A percentile compares a stretch with the other conserved stretches of the same genome.
phyloP scores from a whole-genome alignment of 1,140 invertebrate genomes.

The Hyphantria cunea region DNA sequence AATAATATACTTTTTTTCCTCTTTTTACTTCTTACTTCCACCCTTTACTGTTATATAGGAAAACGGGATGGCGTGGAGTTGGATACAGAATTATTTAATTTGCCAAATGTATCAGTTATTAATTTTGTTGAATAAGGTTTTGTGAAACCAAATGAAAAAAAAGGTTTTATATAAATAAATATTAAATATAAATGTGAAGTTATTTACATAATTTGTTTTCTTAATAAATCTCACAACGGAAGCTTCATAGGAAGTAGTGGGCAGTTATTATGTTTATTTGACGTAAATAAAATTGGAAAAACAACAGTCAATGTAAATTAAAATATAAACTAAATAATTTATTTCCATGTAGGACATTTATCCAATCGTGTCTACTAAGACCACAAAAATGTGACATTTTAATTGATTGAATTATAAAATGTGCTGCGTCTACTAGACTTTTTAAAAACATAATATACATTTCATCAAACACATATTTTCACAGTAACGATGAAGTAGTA shows the following conservation, averaged over 20 bases:
- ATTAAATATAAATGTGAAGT: no score
- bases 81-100: constrained; percentile 28
- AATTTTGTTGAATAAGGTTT: constrained; percentile 12
- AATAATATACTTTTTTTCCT: constrained; percentile 79
- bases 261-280: no score
- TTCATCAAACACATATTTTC: constrained; percentile 7
- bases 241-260: no score
- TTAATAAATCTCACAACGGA: no score
- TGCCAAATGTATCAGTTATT: background rate
- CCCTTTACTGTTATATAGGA: constrained; percentile 77
- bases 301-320: constrained; percentile 16
- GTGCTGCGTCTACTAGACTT: background rate
- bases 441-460: constrained; percentile 8
- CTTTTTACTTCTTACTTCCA: constrained; percentile 80
- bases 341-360: no score
- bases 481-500: background rate
- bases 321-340: background rate
- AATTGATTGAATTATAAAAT: no score
- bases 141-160: no score
- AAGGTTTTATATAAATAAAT: no score
- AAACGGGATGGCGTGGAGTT: constrained; percentile 55
- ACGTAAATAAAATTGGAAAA: no score
- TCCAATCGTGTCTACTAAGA: no score
- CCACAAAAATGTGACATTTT: no score
- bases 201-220: no score